Conservation (phyloP, 1,140 invertebrate genomes). For the Steinernema feltiae region DNA sequence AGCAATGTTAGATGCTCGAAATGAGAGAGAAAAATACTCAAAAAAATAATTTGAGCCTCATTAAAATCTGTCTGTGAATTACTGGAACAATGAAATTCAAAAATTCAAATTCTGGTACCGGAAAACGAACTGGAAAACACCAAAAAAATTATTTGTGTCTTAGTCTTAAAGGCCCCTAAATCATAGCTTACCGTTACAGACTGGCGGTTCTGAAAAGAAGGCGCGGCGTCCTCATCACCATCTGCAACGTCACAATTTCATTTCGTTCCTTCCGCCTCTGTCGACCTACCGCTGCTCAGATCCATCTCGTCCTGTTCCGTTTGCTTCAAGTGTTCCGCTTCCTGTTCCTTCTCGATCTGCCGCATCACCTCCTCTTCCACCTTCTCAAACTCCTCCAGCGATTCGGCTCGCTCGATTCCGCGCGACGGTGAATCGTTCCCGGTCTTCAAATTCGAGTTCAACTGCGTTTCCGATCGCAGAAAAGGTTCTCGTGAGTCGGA, state of each 20-base stretch:
- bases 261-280: neutral
- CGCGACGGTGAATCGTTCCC: neutral
- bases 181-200: neutral
- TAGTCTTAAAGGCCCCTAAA: neutral
- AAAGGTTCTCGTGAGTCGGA: neutral
- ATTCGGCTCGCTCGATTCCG: neutral
- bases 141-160: too few relatives aligned
- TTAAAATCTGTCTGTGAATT: too few relatives aligned
- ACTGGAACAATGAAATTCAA: too few relatives aligned
- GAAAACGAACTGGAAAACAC: too few relatives aligned
- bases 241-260: neutral
- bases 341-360: neutral
- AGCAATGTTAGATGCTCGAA: too few relatives aligned
- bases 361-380: slow-evolving; percentile 4
- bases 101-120: too few relatives aligned
- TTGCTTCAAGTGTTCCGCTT: neutral
- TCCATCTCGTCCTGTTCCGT: neutral
- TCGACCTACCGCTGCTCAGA: neutral
- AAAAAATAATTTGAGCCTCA: too few relatives aligned
- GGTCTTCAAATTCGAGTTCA: slow-evolving; percentile 8
- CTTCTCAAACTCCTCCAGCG: slow-evolving; percentile 8
- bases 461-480: neutral
- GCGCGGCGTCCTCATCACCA: neutral
- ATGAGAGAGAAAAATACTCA: too few relatives aligned
- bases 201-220: neutral